Evolutionary conservation across 2,797 vertebrate genomes (phyloP).

Genomic region (Peromyscus melanophrys): DNA sequence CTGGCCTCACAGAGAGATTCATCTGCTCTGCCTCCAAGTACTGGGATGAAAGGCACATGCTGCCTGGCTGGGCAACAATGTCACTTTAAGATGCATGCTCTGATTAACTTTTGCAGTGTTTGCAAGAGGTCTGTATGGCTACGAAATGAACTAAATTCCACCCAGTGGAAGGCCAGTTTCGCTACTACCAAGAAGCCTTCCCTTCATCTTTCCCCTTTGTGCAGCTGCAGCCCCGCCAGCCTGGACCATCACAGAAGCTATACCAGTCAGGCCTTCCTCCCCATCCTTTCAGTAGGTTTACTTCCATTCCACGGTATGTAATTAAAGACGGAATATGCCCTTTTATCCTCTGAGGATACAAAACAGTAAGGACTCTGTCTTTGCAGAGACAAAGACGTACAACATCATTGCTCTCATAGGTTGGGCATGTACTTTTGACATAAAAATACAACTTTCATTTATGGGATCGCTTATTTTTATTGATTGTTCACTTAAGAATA

Average conservation of each 20-base stretch:
- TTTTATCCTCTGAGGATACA: not conserved
- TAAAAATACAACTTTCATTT: conserved; percentile 53
- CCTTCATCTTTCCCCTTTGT: not conserved
- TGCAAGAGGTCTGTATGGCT: not conserved
- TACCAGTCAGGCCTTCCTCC: not conserved
- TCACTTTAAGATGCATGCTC: not conserved
- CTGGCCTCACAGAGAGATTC: not conserved
- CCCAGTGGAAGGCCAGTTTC: not conserved
- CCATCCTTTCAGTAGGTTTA: not conserved
- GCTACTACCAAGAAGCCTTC: not conserved
- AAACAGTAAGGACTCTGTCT: not conserved
- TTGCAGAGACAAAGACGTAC: not conserved
- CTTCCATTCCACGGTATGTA: not conserved
- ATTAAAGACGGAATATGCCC: not conserved
- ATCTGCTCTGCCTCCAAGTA: not conserved
- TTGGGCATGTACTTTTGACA: not conserved
- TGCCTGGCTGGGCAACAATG: not conserved
- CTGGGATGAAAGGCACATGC: not conserved
- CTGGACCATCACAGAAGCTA: not conserved
- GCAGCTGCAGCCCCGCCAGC: not conserved
- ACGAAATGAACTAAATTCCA: not conserved
- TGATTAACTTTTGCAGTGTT: not conserved
- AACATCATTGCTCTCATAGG: not conserved
- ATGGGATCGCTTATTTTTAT: conserved; percentile 1
- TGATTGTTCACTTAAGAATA: conserved; percentile 28